These are phyloP conservation scores for Trachemys scripta DNA, from an alignment of 2,113 vertebrate genomes.

Conservation along the genomic window DNA sequence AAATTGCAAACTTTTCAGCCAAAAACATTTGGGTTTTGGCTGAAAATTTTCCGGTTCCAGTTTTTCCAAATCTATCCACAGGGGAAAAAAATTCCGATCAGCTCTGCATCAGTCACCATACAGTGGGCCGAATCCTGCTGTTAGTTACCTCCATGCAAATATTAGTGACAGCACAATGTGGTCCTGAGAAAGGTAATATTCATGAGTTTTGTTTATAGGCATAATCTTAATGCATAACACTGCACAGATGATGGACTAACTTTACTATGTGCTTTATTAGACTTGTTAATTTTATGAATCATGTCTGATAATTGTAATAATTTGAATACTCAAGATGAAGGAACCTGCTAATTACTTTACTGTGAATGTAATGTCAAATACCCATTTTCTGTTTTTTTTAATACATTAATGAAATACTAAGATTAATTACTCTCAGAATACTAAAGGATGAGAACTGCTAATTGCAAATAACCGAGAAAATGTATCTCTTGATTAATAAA, in stretches of 20 bases:
- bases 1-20: neutral
- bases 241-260: neutral
- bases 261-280: slow-evolving; percentile 5
- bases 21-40: neutral
- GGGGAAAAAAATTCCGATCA: neutral
- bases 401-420: slow-evolving; percentile 59
- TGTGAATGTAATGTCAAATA: slow-evolving; percentile 41
- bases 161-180: neutral
- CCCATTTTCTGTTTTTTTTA: slow-evolving; percentile 35
- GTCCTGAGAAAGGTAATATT: neutral
- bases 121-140: neutral
- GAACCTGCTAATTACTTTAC: slow-evolving; percentile 16
- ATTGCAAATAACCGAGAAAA: slow-evolving; percentile 67
- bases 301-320: slow-evolving; percentile 6
- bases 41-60: neutral
- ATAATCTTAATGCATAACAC: neutral
- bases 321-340: slow-evolving; percentile 46
- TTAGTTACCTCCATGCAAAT: neutral
- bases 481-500: slow-evolving; percentile 74
- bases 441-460: slow-evolving; percentile 68
- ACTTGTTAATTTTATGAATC: slow-evolving; percentile 32
- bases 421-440: slow-evolving; percentile 65
- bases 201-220: neutral
- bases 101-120: neutral
- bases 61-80: neutral